Evolutionary conservation across 2,888 invertebrate genomes (phyloP), one percentile per base, ranked within the genome.

Genomic region (Melangyna quadrimaculata): DNA sequence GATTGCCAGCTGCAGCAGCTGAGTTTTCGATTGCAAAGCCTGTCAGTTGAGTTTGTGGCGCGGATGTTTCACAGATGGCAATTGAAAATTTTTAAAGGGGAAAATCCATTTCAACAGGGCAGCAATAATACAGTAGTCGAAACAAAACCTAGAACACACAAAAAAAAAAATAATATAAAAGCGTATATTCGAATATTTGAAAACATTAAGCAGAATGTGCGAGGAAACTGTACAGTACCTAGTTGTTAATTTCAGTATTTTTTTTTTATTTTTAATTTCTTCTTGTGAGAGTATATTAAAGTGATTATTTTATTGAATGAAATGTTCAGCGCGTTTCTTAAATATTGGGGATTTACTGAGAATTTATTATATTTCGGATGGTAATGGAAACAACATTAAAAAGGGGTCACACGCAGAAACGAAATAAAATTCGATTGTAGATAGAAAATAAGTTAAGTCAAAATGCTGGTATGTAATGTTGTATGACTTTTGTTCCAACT

Each of bases 1-100:
- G 86, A 73, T 78, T 81, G 69, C 86, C 86, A 86, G 86, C 81
- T 81, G 86, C 86, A 86, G 63, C 86, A 81, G 86, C 86, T 86
- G 86, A 86, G 57, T 78, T 81, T 78, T 81, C 80, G 12, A 86
- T 86, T 81, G 77, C 77, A 73, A 69, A 73, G 73, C 73, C 61
- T 81, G 86, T 81, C 77, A 81, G 81, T 75, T 59, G 59, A 59
- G 35, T 59, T 78, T 77, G 81, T 32, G 57, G 69, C 77, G 59
- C 86, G 55, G 81, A 86, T 86, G 78, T 81, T 86, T 78, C 77
- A 73, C 86, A 86, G 81, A 86, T 86, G 86, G 80, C 84, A 53
- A 78, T 78, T 61, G 78, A 82, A 79, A 65, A 12, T 57, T 63
- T 84, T 51, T n/a, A n/a, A 71, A 65, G 24, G 69, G 55, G 45